A percentile compares a stretch with the other conserved stretches of the same genome.
phyloP scores from a whole-genome alignment of 30 jellyfish, hydroid and myxozoan species.

The Chrysaora quinquecirrha region DNA sequence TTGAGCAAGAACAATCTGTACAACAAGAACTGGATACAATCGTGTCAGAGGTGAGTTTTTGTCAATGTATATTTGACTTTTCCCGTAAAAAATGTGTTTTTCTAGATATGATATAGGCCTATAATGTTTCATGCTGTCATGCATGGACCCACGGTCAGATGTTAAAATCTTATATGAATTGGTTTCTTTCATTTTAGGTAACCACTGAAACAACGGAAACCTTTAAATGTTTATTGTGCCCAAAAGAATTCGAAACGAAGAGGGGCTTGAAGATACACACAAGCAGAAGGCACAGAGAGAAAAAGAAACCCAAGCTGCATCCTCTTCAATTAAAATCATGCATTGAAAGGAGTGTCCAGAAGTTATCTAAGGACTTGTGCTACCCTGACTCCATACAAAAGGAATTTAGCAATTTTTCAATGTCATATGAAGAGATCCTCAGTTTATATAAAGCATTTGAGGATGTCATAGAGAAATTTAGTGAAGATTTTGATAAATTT shows the following conservation, averaged over 20 bases:
- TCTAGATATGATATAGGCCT: no score
- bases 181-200: slow-evolving; percentile 6
- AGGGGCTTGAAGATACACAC: slow-evolving; percentile 49
- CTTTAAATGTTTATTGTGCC: slow-evolving; percentile 13
- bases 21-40: slow-evolving; percentile 27
- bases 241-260: slow-evolving; percentile 20
- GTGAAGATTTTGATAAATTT: slow-evolving; percentile 9
- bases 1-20: slow-evolving; percentile 23
- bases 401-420: slow-evolving; percentile 4
- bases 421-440: background rate
- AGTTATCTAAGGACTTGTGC: slow-evolving; percentile 33
- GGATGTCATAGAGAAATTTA: background rate
- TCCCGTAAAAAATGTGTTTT: background rate
- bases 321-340: slow-evolving; percentile 35
- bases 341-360: slow-evolving; percentile 30
- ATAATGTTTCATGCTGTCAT: background rate
- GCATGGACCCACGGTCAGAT: background rate
- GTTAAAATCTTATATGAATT: background rate
- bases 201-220: slow-evolving; percentile 17
- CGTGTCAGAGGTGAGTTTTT: slow-evolving; percentile 33
- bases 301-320: slow-evolving; percentile 46
- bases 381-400: slow-evolving; percentile 29
- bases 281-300: slow-evolving; percentile 33
- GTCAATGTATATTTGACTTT: background rate
- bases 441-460: background rate